Evolutionary conservation across 2,113 vertebrate species (phyloP).

Genomic region (Anarrhichthys ocellatus): DNA sequence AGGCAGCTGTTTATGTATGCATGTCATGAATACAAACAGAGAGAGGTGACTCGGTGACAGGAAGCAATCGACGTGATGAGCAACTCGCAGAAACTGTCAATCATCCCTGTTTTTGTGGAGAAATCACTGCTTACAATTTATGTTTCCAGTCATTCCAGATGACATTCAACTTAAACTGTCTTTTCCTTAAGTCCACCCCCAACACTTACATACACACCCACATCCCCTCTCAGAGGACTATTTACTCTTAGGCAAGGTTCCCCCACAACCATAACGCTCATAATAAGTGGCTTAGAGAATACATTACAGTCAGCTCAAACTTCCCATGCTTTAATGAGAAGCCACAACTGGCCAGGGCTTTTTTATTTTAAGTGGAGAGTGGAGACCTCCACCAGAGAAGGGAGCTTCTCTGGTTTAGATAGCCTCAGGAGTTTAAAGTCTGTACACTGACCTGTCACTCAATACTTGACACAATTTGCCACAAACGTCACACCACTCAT

Average conservation of each 20-base stretch:
- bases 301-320: neutral
- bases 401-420: neutral
- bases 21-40: slow-evolving; percentile 18
- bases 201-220: neutral
- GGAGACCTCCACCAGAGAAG: too few species aligned
- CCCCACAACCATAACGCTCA: neutral
- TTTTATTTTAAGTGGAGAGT: neutral
- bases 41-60: neutral
- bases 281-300: neutral
- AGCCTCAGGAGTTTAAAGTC: neutral
- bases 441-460: neutral
- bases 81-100: slow-evolving; percentile 2
- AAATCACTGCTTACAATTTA: neutral
- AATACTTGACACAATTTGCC: neutral
- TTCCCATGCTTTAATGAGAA: neutral
- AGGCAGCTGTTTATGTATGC: slow-evolving; percentile 28
- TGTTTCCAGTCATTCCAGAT: neutral
- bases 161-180: neutral
- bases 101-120: neutral
- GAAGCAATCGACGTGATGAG: neutral
- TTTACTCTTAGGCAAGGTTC: neutral
- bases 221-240: neutral
- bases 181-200: neutral
- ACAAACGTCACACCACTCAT: neutral
- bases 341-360: neutral